Base-by-base conservation (phyloP, 2,113 vertebrate species). In the Catharus minimus region DNA sequence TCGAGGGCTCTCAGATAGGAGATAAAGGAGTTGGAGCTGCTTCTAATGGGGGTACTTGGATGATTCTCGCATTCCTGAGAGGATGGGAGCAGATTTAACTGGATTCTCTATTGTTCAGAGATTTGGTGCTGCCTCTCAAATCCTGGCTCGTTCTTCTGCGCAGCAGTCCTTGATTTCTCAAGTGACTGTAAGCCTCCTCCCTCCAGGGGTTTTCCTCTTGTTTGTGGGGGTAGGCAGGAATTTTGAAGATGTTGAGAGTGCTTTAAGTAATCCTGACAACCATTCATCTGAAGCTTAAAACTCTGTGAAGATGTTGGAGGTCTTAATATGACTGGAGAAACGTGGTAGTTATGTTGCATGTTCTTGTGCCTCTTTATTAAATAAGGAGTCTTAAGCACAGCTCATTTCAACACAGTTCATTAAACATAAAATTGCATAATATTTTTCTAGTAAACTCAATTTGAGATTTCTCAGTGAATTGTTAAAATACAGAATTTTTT, bases 181-280 rank as follows among this genome's bases (percentile, higher is more conserved):
- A 92, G 62, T 67, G 53, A 49, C 56, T 95, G 27, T 78, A 86
- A 85, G 44, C 65, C 16, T 82, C 23, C 21, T 81, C 88, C 90
- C 86, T 95, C 80, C 73, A 50, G 73, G 66, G 73, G 44, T 72
- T 88, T 94, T 93, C 28, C 38, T 93, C 69, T 57, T 73, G 57
- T 82, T 64, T 75, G 32, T 22, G 69, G 73, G 65, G 44, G 26
- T 67, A 58, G 33, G 17, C 57, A 89, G 78, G 86, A 72, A 69
- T 89, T 92, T 57, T 84, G 66, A 88, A 81, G 65, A 56, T 41
- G 41, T 39, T 38, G 24, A 27, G 77, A 82, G 36, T 52, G 60
- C 52, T 81, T 74, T 78, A 58, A 86, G 58, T 91, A 74, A 58
- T 62, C 2, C 6, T 43, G 55, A 68, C 57, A 68, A 10, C 74